Evolutionary conservation across 1,140 invertebrate species (phyloP).

Genomic region (Drosophila nikananu): DNA sequence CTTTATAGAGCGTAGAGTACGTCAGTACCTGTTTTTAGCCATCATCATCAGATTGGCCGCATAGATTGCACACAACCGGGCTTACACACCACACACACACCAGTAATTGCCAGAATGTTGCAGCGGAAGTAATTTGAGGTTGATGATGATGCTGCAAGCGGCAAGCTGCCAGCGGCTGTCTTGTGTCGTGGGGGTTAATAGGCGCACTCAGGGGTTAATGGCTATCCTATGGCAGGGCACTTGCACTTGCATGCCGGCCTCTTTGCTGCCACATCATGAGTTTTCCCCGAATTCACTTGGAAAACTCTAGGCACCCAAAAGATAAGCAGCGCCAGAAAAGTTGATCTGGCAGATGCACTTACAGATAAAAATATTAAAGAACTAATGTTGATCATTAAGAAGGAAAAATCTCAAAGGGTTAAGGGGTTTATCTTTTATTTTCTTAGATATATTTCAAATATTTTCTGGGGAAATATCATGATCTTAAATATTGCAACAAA

Average conservation of each 20-base stretch:
- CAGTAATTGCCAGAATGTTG: conserved; percentile 75
- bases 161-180: conserved; percentile 16
- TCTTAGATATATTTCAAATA: not conserved
- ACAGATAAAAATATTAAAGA: not conserved
- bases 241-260: no score
- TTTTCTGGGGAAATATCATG: not conserved
- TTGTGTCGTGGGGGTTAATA: conserved; percentile 63
- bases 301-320: not conserved
- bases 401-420: not conserved
- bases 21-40: conserved; percentile 46
- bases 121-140: conserved; percentile 82
- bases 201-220: conserved; percentile 67
- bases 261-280: no score
- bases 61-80: conserved; percentile 49
- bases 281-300: conserved; percentile 31
- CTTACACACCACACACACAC: conserved; percentile 2
- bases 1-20: conserved; percentile 1
- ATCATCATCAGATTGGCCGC: conserved; percentile 54
- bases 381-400: not conserved
- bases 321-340: not conserved
- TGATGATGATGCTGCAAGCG: conserved; percentile 57
- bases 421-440: not conserved
- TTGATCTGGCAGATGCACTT: not conserved
- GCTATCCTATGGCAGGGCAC: conserved; percentile 51
- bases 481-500: not conserved